These are phyloP conservation scores for Hydrolagus affinis DNA, from an alignment of 2,113 vertebrate genomes.

Conservation along the genomic window DNA sequence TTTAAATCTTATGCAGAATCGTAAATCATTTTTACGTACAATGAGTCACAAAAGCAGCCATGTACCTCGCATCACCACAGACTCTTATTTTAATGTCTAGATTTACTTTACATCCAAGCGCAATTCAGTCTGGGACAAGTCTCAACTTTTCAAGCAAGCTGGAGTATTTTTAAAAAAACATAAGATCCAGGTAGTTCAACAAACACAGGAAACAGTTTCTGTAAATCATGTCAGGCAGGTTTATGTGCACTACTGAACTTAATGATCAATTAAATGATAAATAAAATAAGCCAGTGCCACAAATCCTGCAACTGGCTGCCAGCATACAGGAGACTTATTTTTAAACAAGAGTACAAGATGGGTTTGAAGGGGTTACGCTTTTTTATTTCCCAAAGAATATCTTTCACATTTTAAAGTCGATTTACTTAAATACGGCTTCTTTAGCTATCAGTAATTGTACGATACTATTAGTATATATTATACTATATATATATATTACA, in stretches of 20 bases:
- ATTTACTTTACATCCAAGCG: neutral
- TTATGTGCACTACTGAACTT: conserved; percentile 18
- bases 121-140: neutral
- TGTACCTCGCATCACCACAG: neutral
- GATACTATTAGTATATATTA: no score
- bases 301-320: neutral
- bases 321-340: neutral
- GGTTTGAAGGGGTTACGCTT: conserved; percentile 7
- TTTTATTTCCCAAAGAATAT: neutral
- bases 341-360: neutral
- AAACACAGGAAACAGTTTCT: conserved; percentile 10
- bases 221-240: conserved; percentile 3
- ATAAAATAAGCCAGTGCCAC: conserved; percentile 2
- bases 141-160: neutral
- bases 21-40: neutral
- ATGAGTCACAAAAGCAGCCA: conserved; percentile 3
- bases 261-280: conserved; percentile 26
- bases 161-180: neutral
- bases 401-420: conserved; percentile 58
- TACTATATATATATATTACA: no score
- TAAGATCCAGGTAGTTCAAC: neutral
- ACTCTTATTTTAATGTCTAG: neutral
- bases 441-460: conserved; percentile 76
- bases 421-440: conserved; percentile 77
- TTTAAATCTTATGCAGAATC: neutral